Conservation (phyloP, 2,113 vertebrate species). For the Pseudopodoces humilis region DNA sequence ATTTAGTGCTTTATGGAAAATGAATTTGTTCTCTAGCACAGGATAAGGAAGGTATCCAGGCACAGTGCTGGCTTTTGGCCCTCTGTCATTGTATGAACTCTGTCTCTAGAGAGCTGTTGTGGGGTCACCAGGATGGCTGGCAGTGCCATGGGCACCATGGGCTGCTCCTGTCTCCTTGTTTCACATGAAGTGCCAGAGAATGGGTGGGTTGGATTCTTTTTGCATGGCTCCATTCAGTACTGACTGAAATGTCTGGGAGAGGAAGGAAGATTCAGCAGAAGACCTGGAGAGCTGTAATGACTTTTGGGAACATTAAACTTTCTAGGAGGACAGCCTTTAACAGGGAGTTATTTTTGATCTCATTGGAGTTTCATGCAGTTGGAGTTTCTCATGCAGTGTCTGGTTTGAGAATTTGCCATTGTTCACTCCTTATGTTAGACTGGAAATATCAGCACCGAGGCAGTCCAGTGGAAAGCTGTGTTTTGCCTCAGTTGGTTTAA, state of each 20-base stretch:
- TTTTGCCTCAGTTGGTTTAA: neutral
- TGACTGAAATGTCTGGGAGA: neutral
- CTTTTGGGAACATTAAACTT: neutral
- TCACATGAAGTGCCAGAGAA: neutral
- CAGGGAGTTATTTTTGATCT: neutral
- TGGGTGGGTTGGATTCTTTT: neutral
- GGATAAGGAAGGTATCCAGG: neutral
- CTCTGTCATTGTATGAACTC: neutral
- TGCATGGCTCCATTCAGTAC: neutral
- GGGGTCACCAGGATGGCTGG: neutral
- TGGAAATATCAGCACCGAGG: neutral
- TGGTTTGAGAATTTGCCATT: constrained; percentile 5
- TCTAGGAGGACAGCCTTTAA: neutral
- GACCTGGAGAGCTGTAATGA: neutral
- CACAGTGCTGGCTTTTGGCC: neutral
- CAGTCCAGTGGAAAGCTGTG: neutral
- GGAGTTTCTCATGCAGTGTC: neutral
- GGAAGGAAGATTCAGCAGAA: neutral
- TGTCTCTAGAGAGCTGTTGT: neutral
- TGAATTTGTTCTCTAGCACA: constrained; percentile 27
- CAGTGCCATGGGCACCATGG: neutral
- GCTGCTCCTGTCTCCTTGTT: constrained; percentile 1
- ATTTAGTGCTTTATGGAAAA: constrained; percentile 46
- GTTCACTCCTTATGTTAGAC: neutral
- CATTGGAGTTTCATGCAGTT: neutral